phyloP scores from a whole-genome alignment of 1,140 invertebrate genomes.

The Lucilia cuprina region DNA sequence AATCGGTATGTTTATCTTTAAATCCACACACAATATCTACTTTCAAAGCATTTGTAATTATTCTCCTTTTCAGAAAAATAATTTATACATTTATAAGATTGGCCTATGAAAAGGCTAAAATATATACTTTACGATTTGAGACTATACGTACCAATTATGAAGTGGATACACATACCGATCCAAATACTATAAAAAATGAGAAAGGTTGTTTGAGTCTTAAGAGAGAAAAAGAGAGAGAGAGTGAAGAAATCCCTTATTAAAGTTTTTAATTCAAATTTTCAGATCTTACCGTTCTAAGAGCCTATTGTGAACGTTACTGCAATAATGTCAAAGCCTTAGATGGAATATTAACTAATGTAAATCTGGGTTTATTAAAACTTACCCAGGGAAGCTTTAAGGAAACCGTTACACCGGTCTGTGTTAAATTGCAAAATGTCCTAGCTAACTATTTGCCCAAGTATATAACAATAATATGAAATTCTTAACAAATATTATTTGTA shows the following conservation, averaged over 20 bases:
- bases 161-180: slow-evolving; percentile 72
- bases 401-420: slow-evolving; percentile 72
- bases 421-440: slow-evolving; percentile 71
- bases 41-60: neutral
- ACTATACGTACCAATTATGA: slow-evolving; percentile 72
- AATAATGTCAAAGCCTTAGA: slow-evolving; percentile 69
- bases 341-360: slow-evolving; percentile 69
- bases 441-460: slow-evolving; percentile 66
- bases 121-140: slow-evolving; percentile 74
- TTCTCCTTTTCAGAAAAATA: slow-evolving; percentile 44
- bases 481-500: neutral
- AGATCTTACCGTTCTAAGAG: slow-evolving; percentile 68
- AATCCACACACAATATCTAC: neutral
- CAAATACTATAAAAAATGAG: slow-evolving; percentile 65
- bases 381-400: slow-evolving; percentile 76
- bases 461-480: slow-evolving; percentile 25
- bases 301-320: slow-evolving; percentile 69
- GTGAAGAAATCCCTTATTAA: no score
- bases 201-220: slow-evolving; percentile 51
- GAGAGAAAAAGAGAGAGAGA: no score
- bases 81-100: slow-evolving; percentile 45
- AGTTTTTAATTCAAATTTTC: neutral
- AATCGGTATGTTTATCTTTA: slow-evolving; percentile 53
- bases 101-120: slow-evolving; percentile 68
- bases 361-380: slow-evolving; percentile 73